phyloP scores from a whole-genome alignment of 2,888 invertebrate species.

The Apotomis capreana region DNA sequence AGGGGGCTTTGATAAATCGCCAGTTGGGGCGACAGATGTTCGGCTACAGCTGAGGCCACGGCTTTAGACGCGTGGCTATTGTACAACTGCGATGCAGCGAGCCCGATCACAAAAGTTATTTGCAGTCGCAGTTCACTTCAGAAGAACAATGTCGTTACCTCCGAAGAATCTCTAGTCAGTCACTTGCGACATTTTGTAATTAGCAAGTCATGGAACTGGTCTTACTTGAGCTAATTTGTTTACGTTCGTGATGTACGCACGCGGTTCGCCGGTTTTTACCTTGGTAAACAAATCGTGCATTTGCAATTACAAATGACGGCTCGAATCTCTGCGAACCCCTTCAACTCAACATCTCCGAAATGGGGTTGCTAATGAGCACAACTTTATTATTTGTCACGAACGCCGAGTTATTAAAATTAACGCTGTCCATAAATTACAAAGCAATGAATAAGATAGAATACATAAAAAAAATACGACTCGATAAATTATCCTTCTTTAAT shows the following conservation, averaged over 20 bases:
- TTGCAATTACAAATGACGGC: slow-evolving; percentile 17
- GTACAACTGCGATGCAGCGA: slow-evolving; percentile 53
- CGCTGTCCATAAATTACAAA: slow-evolving; percentile 16
- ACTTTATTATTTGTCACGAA: slow-evolving; percentile 30
- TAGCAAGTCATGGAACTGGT: slow-evolving; percentile 18
- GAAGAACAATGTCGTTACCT: not conserved
- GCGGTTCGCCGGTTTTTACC: slow-evolving; percentile 14
- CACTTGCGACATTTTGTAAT: not conserved
- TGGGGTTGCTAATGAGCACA: slow-evolving; percentile 23
- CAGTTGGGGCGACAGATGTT: slow-evolving; percentile 78
- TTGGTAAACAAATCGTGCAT: slow-evolving; percentile 26
- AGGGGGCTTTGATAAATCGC: slow-evolving; percentile 75
- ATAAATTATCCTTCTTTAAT: no score
- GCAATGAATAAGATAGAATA: not conserved
- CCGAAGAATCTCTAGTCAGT: not conserved
- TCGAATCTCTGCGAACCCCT: slow-evolving; percentile 28
- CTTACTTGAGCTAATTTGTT: slow-evolving; percentile 24
- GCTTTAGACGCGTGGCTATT: slow-evolving; percentile 64
- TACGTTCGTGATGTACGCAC: slow-evolving; percentile 11
- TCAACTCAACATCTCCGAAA: slow-evolving; percentile 21
- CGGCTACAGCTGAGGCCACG: slow-evolving; percentile 57
- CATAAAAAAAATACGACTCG: not conserved
- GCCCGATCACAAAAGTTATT: slow-evolving; percentile 43
- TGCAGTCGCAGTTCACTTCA: not conserved
- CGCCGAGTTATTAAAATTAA: slow-evolving; percentile 11